Base-by-base conservation (phyloP, 2,797 vertebrate species). In the Cirrhinus molitorella region DNA sequence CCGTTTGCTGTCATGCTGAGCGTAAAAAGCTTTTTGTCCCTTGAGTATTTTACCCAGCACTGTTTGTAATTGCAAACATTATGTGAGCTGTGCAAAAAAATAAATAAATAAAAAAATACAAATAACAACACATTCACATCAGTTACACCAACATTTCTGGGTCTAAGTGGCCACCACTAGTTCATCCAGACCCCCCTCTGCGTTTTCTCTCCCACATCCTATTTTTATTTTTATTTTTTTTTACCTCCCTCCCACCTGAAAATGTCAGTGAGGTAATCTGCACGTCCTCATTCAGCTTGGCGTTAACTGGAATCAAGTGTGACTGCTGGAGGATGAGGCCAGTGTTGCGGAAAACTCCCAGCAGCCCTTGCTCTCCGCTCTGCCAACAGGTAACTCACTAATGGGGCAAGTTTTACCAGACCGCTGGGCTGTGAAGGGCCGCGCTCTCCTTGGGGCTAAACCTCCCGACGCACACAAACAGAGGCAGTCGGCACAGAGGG, bases 351-450 rank as follows among this genome's bases (percentile, higher is more conserved):
- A 83, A 80, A 86, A 76, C 59, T 80, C 77, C 77, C 77, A 85
- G 83, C 34, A 85, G 31, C 70, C 70, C 83, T 37, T 57, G 59
- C 47, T 84, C 76, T 72, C 45, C 5, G 31, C 83, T 80, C 83
- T 80, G 83, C 68, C 73, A 85, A 85, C 57, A 84, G 83, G 83
- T 84, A 65, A 51, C 68, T 43, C 57, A 28, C 66, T 84, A 84
- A 84, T 73, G 68, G 76, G 77, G 77, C 25, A 73, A 71, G 70
- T 83, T 85, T 82, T 47, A 80, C 21, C 65, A 53, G 55, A 83
- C 70, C 71, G 53, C 77, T 86, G 85, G 77, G 75, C 81, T 86
- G 85, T 83, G 81, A 86, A 83, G 49, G 70, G 68, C 49, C 71
- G 37, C 6, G 43, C 57, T 71, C 23, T 66, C 66, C 76, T 73